A percentile compares a stretch with the other conserved stretches of the same genome.
Conservation (phyloP, 2,888 invertebrate genomes). For the Pammene aurita region DNA sequence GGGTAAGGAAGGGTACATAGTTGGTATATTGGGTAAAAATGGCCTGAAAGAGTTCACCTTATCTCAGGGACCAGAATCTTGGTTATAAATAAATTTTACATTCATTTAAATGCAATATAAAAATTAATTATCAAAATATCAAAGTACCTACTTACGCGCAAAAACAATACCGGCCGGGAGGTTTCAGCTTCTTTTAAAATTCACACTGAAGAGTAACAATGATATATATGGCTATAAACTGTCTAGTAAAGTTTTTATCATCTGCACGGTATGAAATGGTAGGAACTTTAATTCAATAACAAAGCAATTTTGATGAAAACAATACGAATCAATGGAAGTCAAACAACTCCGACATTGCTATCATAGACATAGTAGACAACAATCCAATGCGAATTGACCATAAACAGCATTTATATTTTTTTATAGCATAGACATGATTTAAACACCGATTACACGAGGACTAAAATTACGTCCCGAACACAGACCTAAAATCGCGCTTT, state of each 20-base stretch:
- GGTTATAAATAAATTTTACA: too few relatives aligned
- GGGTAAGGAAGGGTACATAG: too few relatives aligned
- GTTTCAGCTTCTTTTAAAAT: background rate
- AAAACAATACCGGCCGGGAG: conserved; percentile 26
- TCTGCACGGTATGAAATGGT: background rate
- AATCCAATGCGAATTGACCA: conserved; percentile 16
- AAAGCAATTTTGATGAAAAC: conserved; percentile 28
- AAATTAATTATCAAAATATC: background rate
- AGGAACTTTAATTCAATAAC: conserved; percentile 36
- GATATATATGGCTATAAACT: background rate
- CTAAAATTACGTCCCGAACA: too few relatives aligned
- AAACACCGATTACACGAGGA: background rate
- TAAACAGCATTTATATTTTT: conserved; percentile 6
- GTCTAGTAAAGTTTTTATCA: background rate
- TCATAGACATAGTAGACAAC: conserved; percentile 23
- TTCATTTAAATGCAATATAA: background rate
- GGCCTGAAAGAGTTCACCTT: too few relatives aligned
- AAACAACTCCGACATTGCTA: conserved; percentile 13
- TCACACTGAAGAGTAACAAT: background rate
- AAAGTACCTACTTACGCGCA: conserved; percentile 38
- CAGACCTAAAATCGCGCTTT: too few relatives aligned
- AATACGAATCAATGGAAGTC: conserved; percentile 28
- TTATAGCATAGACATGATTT: background rate
- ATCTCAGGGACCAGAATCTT: too few relatives aligned
- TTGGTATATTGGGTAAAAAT: too few relatives aligned